Conservation (phyloP, 2,113 vertebrate species). For the Pristiophorus japonicus region DNA sequence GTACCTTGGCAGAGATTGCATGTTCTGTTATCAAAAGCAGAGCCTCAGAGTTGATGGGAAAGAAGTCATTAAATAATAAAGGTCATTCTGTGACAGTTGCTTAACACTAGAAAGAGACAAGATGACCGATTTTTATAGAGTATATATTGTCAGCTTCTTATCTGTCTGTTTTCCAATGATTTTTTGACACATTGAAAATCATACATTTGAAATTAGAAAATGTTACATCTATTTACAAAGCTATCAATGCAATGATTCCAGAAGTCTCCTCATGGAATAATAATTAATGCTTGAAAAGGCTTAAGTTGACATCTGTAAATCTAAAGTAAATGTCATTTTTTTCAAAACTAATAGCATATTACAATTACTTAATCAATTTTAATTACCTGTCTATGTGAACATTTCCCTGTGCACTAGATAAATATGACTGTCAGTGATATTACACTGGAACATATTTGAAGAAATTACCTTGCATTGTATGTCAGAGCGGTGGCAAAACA, state of each 20-base stretch:
- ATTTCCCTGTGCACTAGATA: neutral
- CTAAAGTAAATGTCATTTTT: neutral
- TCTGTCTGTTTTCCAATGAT: neutral
- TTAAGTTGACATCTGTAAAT: neutral
- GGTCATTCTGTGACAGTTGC: neutral
- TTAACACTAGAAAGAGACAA: no score
- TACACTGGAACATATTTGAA: no score
- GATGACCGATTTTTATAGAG: neutral
- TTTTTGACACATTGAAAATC: neutral
- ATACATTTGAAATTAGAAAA: neutral
- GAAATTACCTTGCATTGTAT: no score
- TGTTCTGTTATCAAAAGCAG: neutral
- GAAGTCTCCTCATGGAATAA: neutral
- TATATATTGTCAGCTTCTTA: neutral
- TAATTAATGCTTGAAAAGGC: neutral
- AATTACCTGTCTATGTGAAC: neutral
- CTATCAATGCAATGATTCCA: neutral
- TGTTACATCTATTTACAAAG: neutral
- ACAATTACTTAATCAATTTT: neutral
- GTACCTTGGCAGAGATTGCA: constrained; percentile 5
- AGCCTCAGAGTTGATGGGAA: neutral
- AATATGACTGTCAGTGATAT: neutral
- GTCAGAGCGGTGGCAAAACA: no score
- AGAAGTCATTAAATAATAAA: constrained; percentile 19
- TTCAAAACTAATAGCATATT: neutral